A percentile compares a stretch with the other conserved stretches of the same genome.
phyloP scores from a whole-genome alignment of 2,797 vertebrate genomes.

The Sebastolobus altivelis region DNA sequence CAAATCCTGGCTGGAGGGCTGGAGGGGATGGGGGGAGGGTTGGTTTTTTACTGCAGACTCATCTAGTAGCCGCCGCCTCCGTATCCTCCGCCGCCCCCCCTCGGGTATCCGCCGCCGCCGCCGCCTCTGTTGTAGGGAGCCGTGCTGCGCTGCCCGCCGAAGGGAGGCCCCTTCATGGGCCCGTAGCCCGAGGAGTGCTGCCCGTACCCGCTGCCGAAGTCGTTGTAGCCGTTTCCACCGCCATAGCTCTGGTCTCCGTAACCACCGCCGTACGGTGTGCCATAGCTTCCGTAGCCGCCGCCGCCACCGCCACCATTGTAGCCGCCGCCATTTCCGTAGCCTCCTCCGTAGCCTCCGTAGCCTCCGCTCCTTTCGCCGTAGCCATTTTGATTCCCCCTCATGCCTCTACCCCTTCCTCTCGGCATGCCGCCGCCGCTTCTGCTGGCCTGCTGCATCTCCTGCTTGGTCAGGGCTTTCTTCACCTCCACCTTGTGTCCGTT shows the following conservation, averaged over 20 bases:
- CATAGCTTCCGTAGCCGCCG: slow-evolving; percentile 68
- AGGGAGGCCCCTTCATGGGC: slow-evolving; percentile 92
- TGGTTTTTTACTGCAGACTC: slow-evolving; percentile 32
- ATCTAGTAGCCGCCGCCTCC: slow-evolving; percentile 85
- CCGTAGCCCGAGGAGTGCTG: slow-evolving; percentile 95
- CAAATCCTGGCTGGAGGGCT: slow-evolving; percentile 67
- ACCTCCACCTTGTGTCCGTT: slow-evolving; percentile 97
- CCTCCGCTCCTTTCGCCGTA: slow-evolving; percentile 88
- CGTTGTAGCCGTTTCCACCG: slow-evolving; percentile 92
- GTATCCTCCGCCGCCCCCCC: slow-evolving; percentile 83
- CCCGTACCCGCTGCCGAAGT: slow-evolving; percentile 94
- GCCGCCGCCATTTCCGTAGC: slow-evolving; percentile 88
- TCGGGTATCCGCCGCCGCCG: slow-evolving; percentile 64
- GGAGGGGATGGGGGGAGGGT: slow-evolving; percentile 28
- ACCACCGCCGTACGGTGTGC: slow-evolving; percentile 66
- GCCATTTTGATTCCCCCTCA: slow-evolving; percentile 90
- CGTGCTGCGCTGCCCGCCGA: slow-evolving; percentile 86
- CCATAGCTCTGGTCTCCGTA: slow-evolving; percentile 90
- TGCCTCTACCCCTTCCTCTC: slow-evolving; percentile 84
- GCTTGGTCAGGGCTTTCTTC: slow-evolving; percentile 97
- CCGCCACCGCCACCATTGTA: slow-evolving; percentile 62
- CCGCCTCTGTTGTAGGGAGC: slow-evolving; percentile 90
- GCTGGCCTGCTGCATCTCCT: slow-evolving; percentile 92
- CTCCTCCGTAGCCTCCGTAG: slow-evolving; percentile 76
- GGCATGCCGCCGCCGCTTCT: slow-evolving; percentile 66